These are phyloP conservation scores for Pyrgilauda ruficollis DNA, from an alignment of 2,113 vertebrate species.

Conservation along the genomic window DNA sequence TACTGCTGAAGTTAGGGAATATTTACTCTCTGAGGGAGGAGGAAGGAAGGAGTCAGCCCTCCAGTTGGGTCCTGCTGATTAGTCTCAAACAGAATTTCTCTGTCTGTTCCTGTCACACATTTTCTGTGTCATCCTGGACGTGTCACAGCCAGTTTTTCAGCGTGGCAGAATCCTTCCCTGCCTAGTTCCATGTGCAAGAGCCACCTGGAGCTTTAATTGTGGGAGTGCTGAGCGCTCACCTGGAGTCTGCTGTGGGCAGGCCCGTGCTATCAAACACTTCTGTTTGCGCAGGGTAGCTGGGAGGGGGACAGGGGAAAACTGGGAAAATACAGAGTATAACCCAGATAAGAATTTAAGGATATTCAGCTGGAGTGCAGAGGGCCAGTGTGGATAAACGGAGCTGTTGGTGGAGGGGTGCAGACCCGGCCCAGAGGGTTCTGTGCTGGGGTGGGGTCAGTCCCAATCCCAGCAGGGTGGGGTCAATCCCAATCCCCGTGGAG, in stretches of 20 bases:
- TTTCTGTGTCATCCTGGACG: not conserved
- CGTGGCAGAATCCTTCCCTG: not conserved
- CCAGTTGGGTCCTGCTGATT: not conserved
- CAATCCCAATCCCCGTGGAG: rapidly evolving
- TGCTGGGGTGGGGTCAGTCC: rapidly evolving
- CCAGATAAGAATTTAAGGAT: rapidly evolving
- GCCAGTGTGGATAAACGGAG: rapidly evolving
- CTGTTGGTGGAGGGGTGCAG: not conserved
- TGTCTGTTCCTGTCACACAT: not conserved
- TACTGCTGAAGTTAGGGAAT: not conserved
- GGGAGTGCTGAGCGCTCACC: not conserved
- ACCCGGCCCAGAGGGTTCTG: not conserved
- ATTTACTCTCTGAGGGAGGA: not conserved
- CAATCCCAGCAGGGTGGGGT: not conserved
- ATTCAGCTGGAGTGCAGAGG: rapidly evolving
- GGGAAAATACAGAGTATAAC: not conserved
- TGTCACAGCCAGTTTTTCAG: not conserved
- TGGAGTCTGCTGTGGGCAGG: not conserved
- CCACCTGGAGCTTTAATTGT: not conserved
- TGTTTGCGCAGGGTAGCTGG: rapidly evolving
- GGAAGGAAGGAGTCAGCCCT: not conserved
- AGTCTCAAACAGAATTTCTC: not conserved
- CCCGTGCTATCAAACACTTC: rapidly evolving
- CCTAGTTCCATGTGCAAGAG: not conserved
- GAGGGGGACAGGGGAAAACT: not conserved